Evolutionary conservation across 2,888 invertebrate genomes (phyloP), one percentile per base, ranked within the genome.

Genomic region (Chymomyza caudatula): DNA sequence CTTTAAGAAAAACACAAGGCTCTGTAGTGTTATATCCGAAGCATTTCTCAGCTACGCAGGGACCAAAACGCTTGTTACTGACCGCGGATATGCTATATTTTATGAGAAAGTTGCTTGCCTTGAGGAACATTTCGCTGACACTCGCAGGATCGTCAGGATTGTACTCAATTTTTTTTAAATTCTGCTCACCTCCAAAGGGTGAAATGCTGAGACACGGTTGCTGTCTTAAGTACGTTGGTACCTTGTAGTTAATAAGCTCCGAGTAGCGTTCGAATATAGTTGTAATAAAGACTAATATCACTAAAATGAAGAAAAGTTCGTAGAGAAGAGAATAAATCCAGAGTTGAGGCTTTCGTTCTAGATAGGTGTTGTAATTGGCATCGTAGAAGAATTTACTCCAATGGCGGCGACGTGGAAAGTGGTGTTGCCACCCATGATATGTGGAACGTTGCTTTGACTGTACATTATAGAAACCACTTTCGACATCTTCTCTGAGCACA

Each of bases 1-100:
- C 19, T 63, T 82, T 82, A 0, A 82, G 29, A 43, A 82, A 82
- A 0, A 82, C 53, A 20, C 85, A 85, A 2, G 85, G 81, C 4
- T 65, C 20, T 0, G 8, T 8, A 8, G 23, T 58, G 0, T n/a
- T 11, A 53, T 74, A 77, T n/a, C 81, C 79, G 23, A 64, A 82
- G 2, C 19, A 23, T 19, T 65, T 37, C 0, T 4, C 0, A 17
- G 22, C 8, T 8, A 60, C 65, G 13, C 81, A 82, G 2, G 68
- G 62, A 3, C 75, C 77, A 22, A 82, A 82, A 0, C 74, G 67
- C 2, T 17, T 13, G 3, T 37, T 59, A 0, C 22, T 17, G 0
- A 15, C 22, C 20, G 43, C 13, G 1, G 6, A 3, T 1, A 22
- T n/a, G 0, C 68, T 65, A 11, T 73, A 77, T 13, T 58, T 66